Percentiles rank a stretch among this genome's conserved stretches.
These are phyloP conservation scores for Charadrius vociferus DNA, from an alignment of 2,113 vertebrate genomes.

Conservation along the genomic window DNA sequence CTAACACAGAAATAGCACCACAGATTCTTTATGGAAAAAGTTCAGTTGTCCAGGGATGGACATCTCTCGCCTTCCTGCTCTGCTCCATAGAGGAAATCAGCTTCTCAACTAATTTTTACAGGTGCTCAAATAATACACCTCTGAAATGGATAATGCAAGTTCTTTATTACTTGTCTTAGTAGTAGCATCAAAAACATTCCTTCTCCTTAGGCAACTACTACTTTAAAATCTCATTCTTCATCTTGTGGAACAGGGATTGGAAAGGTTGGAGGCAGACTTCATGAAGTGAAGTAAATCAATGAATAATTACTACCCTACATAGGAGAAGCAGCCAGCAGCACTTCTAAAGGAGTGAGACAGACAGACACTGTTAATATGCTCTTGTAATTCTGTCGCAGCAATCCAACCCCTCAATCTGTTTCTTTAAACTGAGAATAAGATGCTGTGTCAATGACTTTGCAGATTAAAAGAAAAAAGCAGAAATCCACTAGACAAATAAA, in stretches of 20 bases:
- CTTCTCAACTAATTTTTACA: background rate
- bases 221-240: background rate
- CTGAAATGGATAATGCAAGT: background rate
- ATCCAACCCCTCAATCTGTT: background rate
- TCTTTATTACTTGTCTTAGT: background rate
- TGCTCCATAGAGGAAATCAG: background rate
- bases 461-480: background rate
- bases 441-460: background rate
- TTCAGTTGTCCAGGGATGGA: background rate
- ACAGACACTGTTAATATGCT: background rate
- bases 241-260: background rate
- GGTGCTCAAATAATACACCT: background rate
- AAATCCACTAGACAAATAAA: background rate
- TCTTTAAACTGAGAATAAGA: background rate
- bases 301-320: background rate
- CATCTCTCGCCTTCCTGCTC: background rate
- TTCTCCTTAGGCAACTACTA: background rate
- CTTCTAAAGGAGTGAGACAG: background rate
- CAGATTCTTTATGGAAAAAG: background rate
- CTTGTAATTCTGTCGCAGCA: background rate
- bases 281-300: constrained; percentile 9
- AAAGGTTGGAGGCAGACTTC: background rate
- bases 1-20: background rate
- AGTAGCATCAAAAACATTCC: background rate
- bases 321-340: background rate